Conservation (phyloP, 1,140 invertebrate genomes). For the Bombus confusus region DNA sequence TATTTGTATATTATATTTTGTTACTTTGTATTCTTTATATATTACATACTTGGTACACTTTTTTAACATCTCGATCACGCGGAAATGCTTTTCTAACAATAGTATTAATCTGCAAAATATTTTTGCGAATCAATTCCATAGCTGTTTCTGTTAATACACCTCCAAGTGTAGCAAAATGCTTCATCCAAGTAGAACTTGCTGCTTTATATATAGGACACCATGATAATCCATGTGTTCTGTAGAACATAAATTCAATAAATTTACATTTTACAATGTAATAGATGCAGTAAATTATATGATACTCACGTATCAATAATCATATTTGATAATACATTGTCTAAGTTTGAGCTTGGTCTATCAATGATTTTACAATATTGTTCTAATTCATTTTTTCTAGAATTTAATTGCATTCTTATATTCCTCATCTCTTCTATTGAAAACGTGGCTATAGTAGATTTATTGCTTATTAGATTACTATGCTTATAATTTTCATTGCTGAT, state of each 20-base stretch:
- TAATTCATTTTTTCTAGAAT: conserved; percentile 52
- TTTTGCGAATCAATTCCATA: conserved; percentile 55
- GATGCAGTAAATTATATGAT: background rate
- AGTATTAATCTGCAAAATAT: conserved; percentile 71
- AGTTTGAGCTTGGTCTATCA: conserved; percentile 1
- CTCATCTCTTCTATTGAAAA: conserved; percentile 42
- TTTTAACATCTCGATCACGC: conserved; percentile 49
- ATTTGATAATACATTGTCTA: conserved; percentile 62
- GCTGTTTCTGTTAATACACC: conserved; percentile 71
- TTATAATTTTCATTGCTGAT: conserved; percentile 3
- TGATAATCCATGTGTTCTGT: conserved; percentile 79
- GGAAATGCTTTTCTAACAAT: conserved; percentile 75
- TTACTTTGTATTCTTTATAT: background rate
- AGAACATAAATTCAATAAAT: conserved; percentile 34
- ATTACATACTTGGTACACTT: conserved; percentile 67
- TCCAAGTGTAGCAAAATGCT: conserved; percentile 83
- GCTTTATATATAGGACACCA: conserved; percentile 85
- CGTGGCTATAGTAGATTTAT: background rate
- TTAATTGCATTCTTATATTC: conserved; percentile 34
- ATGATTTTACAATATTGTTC: conserved; percentile 48
- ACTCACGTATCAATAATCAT: conserved; percentile 74
- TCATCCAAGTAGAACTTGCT: conserved; percentile 83
- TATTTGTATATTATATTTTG: background rate
- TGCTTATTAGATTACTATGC: background rate
- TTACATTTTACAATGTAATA: background rate